These are phyloP conservation scores for Ochotona princeps DNA, from an alignment of 2,113 vertebrate species.

Conservation along the genomic window DNA sequence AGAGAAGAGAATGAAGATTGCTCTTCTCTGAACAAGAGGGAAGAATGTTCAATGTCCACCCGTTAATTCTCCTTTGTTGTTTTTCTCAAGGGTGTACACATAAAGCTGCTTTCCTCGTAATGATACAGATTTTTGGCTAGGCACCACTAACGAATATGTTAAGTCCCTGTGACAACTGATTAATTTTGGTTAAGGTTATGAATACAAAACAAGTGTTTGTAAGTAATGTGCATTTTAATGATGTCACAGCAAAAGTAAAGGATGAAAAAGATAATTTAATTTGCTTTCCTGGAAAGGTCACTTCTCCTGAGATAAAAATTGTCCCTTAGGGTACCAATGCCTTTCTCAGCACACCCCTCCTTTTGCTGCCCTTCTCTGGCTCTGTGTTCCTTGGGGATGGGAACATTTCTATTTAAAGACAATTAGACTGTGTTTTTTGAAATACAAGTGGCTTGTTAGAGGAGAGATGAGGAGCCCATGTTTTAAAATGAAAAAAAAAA, in stretches of 20 bases:
- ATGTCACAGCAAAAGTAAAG: conserved; percentile 87
- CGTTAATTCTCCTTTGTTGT: conserved; percentile 62
- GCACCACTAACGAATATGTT: conserved; percentile 84
- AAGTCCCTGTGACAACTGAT: conserved; percentile 87
- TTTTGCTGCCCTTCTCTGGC: conserved; percentile 58
- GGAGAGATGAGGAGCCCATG: not conserved
- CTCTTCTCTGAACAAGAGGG: not conserved
- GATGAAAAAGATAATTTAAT: conserved; percentile 90
- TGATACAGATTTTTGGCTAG: conserved; percentile 69
- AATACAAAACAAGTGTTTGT: conserved; percentile 87
- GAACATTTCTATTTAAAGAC: conserved; percentile 83
- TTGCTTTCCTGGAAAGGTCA: conserved; percentile 89
- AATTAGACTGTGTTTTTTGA: conserved; percentile 48
- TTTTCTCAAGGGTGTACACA: conserved; percentile 58
- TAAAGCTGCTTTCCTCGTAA: conserved; percentile 61
- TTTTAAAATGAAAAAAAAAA: conserved; percentile 7
- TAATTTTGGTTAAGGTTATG: conserved; percentile 89
- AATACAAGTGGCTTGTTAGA: not conserved
- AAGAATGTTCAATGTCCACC: conserved; percentile 11
- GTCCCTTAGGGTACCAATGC: conserved; percentile 83
- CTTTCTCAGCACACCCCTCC: conserved; percentile 71
- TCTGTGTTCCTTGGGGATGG: conserved; percentile 65
- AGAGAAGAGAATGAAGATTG: not conserved
- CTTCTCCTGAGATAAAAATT: conserved; percentile 86
- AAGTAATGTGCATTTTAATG: conserved; percentile 88